Percentiles rank a stretch among this genome's conserved stretches.
Conservation (phyloP, 2,888 invertebrate species). For the Andrena flavipes region DNA sequence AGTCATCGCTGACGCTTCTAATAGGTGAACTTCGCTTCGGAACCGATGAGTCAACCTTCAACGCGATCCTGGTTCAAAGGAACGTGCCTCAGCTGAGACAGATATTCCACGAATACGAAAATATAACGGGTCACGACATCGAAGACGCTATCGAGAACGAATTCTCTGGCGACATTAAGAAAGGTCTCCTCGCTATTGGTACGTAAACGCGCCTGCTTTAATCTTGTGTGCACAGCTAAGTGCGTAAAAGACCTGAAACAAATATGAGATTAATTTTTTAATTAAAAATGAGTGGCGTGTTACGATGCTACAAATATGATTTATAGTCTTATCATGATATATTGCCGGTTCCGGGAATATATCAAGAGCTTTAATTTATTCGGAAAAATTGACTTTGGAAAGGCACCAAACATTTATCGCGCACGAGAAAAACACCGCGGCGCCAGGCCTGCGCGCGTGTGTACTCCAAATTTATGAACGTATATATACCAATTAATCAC, state of each 20-base stretch:
- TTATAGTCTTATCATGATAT: no score
- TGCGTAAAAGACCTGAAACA: no score
- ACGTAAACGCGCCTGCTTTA: slow-evolving; percentile 56
- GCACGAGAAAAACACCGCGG: no score
- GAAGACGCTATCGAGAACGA: slow-evolving; percentile 93
- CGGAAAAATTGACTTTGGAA: no score
- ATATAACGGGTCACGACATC: slow-evolving; percentile 91
- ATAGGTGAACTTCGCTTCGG: slow-evolving; percentile 88
- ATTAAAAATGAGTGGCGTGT: no score
- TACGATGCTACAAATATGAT: no score
- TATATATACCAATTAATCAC: neutral
- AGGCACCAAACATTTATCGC: no score
- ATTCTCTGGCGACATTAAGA: slow-evolving; percentile 93
- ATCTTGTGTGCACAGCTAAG: no score
- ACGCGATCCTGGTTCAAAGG: slow-evolving; percentile 92
- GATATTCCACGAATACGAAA: slow-evolving; percentile 90
- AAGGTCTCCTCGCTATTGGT: slow-evolving; percentile 92
- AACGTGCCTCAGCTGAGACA: slow-evolving; percentile 88
- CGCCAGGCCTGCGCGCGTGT: no score
- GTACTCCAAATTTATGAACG: neutral
- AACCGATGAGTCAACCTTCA: slow-evolving; percentile 95
- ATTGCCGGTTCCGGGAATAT: no score
- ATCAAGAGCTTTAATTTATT: no score
- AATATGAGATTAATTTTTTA: no score
- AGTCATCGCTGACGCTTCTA: neutral